Evolutionary conservation across 2,113 vertebrate genomes (phyloP), one percentile per base, ranked within the genome.

Genomic region (Condylura cristata): DNA sequence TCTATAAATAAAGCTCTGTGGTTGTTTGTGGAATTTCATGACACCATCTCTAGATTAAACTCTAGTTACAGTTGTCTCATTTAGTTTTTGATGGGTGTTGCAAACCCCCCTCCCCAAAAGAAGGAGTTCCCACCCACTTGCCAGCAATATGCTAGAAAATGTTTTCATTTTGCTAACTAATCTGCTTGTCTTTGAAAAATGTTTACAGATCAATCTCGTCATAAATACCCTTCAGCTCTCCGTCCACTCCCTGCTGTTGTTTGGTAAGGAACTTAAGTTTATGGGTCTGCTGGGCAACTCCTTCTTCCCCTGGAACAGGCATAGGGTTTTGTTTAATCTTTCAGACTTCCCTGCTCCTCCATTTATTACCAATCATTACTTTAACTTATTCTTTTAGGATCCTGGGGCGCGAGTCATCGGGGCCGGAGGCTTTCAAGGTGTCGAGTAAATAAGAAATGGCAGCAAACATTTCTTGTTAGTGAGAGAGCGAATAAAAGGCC

Each of bases 381-480:
- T 96, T 95, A 96, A 94, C 94, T 90, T 91, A 91, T 79, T 96
- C 94, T 96, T 95, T 95, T 93, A 96, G 96, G 89, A 76, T 96
- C 94, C 94, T 91, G 83, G 89, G 61, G 94, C 82, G 80, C 63
- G 89, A 90, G 89, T 39, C 91, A 16, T 96, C 90, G 63, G 70
- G 89, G 97, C 95, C 39, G 11, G 90, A 96, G 94, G 96, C 93
- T 84, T 92, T 96, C 95, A 96, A 94, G 86, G 96, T 96, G 86
- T 94, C 41, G 94, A 96, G 93, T 93, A 93, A 98, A 94, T 93
- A 97, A 95, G 95, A 95, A 94, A 95, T 95, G 94, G 97, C 96
- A 96, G 85, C 90, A 37, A 83, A 5, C 0, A 83, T 90, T 96
- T 96, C 96, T 97, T 96, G 90, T 97, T 94, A 51, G 93, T 56